Evolutionary conservation across 2,113 vertebrate genomes (phyloP), one percentile per base, ranked within the genome.

Genomic region (Mohoua ochrocephala): DNA sequence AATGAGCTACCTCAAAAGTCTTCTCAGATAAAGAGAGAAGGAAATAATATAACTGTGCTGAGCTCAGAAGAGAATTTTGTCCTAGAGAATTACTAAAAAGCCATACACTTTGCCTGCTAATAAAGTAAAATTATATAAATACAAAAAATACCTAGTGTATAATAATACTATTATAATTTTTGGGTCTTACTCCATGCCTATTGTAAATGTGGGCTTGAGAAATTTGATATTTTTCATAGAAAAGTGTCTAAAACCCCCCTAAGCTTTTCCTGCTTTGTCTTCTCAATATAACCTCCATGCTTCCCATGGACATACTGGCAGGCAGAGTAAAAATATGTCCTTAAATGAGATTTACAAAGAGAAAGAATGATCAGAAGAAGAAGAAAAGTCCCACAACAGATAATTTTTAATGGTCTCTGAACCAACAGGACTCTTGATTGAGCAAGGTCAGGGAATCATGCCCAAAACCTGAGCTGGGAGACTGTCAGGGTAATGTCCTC

Each of bases 371-470:
- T 11, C 31, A 42, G 39, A 65, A 61, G 4, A 30, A 24, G 26
- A 81, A 69, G 24, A 84, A 37, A 93, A 78, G 28, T 17, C 2
- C 27, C 10, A 6, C 10, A 69, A 30, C 2, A 69, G 22, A 35
- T 19, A 4, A 45, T 65, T 52, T 80, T 54, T 30, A 84, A 33
- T 26, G 10, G 4, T 47, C 5, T 60, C 54, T 56, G 50, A 64
- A 60, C 2, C 3, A 81, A 30, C 1, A 67, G 13, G 14, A n/a
- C 59, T 52, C 16, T 79, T 47, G 10, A 3, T 21, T 77, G 33
- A 60, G 44, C 35, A 73, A 68, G 17, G 18, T 5, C 0, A 0
- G 24, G 18, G 33, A 85, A 28, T 3, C 21, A 39, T 15, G 8
- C 10, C 59, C 26, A 60, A 77, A 84, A 64, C 2, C 54, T 52